Evolutionary conservation across 2,797 vertebrate species (phyloP).

Genomic region (Pseudochirops corinnae): DNA sequence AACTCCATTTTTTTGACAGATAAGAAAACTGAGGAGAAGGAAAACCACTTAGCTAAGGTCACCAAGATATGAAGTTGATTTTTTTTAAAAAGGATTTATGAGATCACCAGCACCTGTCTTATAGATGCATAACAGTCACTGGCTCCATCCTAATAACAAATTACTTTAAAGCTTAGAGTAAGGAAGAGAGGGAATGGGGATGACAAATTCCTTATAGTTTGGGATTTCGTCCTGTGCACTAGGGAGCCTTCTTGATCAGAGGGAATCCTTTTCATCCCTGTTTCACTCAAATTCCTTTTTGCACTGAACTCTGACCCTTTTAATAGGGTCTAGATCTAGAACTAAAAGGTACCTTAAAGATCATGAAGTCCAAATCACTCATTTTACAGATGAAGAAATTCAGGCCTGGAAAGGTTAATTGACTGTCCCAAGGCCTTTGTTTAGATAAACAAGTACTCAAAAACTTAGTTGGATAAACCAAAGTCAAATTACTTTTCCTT

Average conservation of each 20-base stretch:
- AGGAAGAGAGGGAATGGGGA: background rate
- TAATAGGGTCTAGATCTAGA: background rate
- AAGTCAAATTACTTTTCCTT: background rate
- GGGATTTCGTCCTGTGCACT: background rate
- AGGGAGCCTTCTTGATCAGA: constrained; percentile 26
- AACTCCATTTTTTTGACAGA: background rate
- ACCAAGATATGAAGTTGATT: background rate
- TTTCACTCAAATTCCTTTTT: background rate
- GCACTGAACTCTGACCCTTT: background rate
- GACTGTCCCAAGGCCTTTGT: background rate
- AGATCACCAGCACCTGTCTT: background rate
- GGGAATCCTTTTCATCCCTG: background rate
- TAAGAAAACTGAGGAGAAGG: background rate
- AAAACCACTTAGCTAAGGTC: background rate
- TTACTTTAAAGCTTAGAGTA: background rate
- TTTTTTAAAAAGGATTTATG: background rate
- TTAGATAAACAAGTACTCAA: too few relatives aligned
- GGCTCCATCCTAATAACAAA: background rate
- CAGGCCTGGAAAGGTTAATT: background rate
- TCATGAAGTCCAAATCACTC: background rate
- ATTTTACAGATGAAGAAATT: background rate
- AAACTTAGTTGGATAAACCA: too few relatives aligned
- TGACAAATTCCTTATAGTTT: background rate
- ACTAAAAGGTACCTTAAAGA: background rate
- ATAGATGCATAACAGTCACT: background rate